These are phyloP conservation scores for Triplophysa tibetana DNA, from an alignment of 2,113 vertebrate species.

Conservation along the genomic window DNA sequence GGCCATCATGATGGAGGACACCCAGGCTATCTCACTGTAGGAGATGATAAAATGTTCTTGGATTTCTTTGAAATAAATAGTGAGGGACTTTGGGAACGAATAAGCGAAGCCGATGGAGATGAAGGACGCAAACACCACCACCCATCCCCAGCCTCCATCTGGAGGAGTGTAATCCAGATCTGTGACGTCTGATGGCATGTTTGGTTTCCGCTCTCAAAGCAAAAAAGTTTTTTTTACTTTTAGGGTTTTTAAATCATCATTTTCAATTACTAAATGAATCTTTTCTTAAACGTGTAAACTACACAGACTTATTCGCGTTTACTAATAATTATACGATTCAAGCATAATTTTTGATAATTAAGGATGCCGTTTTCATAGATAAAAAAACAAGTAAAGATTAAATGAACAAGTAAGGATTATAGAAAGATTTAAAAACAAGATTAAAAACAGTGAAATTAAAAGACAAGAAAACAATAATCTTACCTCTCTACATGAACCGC, in stretches of 20 bases:
- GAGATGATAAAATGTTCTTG: conserved; percentile 84
- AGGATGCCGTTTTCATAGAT: too few relatives aligned
- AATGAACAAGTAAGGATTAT: too few relatives aligned
- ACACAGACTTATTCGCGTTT: too few relatives aligned
- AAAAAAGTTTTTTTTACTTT: not conserved
- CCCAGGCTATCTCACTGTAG: conserved; percentile 79
- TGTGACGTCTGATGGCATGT: conserved; percentile 62
- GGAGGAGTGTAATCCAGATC: conserved; percentile 72
- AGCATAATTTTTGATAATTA: too few relatives aligned
- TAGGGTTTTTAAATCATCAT: not conserved
- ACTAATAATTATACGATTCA: too few relatives aligned
- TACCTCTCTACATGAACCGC: conserved; percentile 49
- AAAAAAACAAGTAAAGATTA: too few relatives aligned
- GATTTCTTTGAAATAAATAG: conserved; percentile 86
- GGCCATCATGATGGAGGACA: conserved; percentile 81
- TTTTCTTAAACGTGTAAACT: too few relatives aligned
- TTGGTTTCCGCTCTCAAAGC: conserved; percentile 48
- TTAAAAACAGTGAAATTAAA: too few relatives aligned
- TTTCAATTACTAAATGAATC: too few relatives aligned
- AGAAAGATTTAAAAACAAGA: too few relatives aligned
- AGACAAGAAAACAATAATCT: not conserved
- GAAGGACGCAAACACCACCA: conserved; percentile 73
- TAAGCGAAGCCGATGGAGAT: conserved; percentile 82
- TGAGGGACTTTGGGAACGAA: conserved; percentile 81
- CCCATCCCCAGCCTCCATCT: conserved; percentile 82